Base-by-base conservation (phyloP, 92 coral and sea anemone species). In the Virgularia gustaviana region DNA sequence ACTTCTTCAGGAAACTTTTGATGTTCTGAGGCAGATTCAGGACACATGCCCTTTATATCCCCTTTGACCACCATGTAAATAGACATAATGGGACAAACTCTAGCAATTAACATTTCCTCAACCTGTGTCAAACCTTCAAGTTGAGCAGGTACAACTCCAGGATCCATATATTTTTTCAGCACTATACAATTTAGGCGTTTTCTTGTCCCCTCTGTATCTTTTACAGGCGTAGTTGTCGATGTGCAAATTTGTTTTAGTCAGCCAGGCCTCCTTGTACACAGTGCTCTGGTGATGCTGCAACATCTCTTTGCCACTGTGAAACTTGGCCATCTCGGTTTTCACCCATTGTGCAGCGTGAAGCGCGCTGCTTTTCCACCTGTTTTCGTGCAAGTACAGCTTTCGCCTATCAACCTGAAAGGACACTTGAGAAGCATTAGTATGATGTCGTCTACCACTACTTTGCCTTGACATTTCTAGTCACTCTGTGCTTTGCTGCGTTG, bases 11-110 rank as follows among this genome's bases (percentile, higher is more conserved):
- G 25, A 78, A 57, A 20, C 76, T 71, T 34, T 76, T 73, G 25
- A n/a, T n/a, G 58, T 77, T 79, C 61, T 78, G 83, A n/a, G 86
- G 83, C 36, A 77, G 71, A 4, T 81, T 78, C 11, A 83, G 60
- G n/a, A n/a, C 28, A 81, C 79, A 55, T 83, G 88, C 27, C 88
- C 88, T 67, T 65, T 78, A 11, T 78, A 44, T 23, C 83, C 83
- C 32, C 60, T 57, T 19, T 62, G 70, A 19, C 83, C 83, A n/a
- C 83, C 83, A 45, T 68, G 47, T 59, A 75, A 12, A 78, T 78
- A 56, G 30, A 15, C 63, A 71, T 49, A 19, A 68, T 79, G 9
- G 83, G 79, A 11, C 81, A 70, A 12, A 72, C 47, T 32, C 81
- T 75, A 3, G 85, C 81, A 39, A 81, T 81, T 2, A 75, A 58